Evolutionary conservation across 2,888 invertebrate species (phyloP).

Genomic region (Phlogophora meticulosa): DNA sequence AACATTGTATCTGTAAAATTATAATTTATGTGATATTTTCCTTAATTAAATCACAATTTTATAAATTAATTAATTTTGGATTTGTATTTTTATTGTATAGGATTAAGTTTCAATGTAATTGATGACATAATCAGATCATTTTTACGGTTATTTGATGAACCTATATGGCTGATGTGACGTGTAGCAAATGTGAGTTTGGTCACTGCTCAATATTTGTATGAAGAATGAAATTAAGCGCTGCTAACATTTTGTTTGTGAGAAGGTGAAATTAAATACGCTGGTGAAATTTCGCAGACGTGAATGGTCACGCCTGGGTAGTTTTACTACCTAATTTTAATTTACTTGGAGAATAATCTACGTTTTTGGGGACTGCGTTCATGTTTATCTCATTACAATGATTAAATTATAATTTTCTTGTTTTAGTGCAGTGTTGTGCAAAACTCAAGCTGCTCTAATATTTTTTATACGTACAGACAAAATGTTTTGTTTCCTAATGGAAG

Average conservation of each 20-base stretch:
- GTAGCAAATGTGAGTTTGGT: background rate
- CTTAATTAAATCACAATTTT: conserved; percentile 19
- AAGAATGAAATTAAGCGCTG: conserved; percentile 6
- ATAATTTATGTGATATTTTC: conserved; percentile 24
- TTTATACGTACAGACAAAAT: conserved; percentile 25
- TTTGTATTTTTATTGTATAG: conserved; percentile 41
- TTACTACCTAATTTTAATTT: background rate
- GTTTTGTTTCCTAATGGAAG: conserved; percentile 40
- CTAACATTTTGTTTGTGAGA: background rate
- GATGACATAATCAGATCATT: conserved; percentile 14
- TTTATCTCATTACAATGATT: conserved; percentile 4
- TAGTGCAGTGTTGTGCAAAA: conserved; percentile 13
- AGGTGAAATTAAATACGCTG: background rate
- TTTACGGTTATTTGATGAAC: conserved; percentile 16
- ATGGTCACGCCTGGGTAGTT: background rate
- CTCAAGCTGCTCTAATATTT: conserved; percentile 10
- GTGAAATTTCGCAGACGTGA: background rate
- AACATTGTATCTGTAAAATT: background rate
- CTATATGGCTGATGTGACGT: conserved; percentile 23
- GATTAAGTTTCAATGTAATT: conserved; percentile 37
- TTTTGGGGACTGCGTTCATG: background rate
- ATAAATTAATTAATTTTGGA: conserved; percentile 28
- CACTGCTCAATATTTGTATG: conserved; percentile 39
- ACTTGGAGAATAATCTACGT: conserved; percentile 7
- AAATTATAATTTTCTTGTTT: background rate